These are phyloP conservation scores for Cotesia typhae DNA, from an alignment of 1,140 invertebrate species.

Conservation along the genomic window DNA sequence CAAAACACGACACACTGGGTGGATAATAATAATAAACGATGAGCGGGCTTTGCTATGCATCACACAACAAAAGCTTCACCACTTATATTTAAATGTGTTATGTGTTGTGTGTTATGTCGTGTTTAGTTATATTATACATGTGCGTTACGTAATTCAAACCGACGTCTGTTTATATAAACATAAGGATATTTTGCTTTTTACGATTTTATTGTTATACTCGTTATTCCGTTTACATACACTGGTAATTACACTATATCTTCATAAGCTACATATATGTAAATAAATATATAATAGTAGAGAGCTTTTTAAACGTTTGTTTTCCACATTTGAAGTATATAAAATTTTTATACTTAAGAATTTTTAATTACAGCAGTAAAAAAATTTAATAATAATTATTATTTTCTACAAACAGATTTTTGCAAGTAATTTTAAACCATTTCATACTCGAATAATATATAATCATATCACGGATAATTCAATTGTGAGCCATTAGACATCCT, in stretches of 20 bases:
- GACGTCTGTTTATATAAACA: conserved; percentile 41
- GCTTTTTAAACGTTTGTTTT: too few species aligned
- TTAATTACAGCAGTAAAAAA: too few species aligned
- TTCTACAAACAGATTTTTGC: too few species aligned
- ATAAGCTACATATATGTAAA: too few species aligned
- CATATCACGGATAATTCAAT: conserved; percentile 1
- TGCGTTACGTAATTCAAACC: conserved; percentile 25
- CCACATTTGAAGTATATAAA: too few species aligned
- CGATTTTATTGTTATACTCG: not conserved
- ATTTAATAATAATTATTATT: too few species aligned
- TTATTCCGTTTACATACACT: not conserved
- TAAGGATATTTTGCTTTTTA: not conserved
- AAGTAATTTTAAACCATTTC: too few species aligned
- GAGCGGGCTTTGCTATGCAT: conserved; percentile 34
- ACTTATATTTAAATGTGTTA: conserved; percentile 17
- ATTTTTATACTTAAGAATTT: too few species aligned
- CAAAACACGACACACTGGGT: conserved; percentile 20
- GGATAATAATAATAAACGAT: conserved; percentile 30
- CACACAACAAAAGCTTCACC: conserved; percentile 36
- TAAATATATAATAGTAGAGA: too few species aligned
- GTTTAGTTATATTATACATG: not conserved
- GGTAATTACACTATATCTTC: not conserved
- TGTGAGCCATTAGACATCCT: conserved; percentile 1
- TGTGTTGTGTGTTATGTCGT: not conserved
- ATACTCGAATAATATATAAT: not conserved